Evolutionary conservation across 2,797 vertebrate species (phyloP).

Genomic region (Clamator glandarius): DNA sequence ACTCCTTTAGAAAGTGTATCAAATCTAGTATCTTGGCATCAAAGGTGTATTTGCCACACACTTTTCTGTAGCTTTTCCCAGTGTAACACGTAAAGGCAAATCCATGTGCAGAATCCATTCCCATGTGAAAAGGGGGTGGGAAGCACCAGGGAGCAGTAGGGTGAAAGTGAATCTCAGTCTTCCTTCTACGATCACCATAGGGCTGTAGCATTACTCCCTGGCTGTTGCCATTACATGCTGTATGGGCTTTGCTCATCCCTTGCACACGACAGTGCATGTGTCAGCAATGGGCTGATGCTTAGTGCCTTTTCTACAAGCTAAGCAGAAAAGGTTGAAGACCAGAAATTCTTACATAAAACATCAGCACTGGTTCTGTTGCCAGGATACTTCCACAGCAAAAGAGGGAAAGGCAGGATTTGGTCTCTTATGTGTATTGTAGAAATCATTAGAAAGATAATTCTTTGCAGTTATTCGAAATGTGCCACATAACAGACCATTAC

Average conservation of each 20-base stretch:
- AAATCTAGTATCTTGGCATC: background rate
- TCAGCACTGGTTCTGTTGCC: conserved; percentile 45
- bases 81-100: background rate
- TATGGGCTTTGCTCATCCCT: background rate
- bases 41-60: background rate
- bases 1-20: background rate
- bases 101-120: background rate
- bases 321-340: conserved; percentile 4
- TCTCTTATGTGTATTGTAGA: conserved; percentile 16
- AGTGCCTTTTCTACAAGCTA: background rate
- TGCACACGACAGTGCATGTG: background rate
- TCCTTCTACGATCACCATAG: background rate
- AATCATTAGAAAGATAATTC: conserved; percentile 21
- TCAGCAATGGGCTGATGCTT: background rate
- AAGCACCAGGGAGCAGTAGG: background rate
- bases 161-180: background rate
- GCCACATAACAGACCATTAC: background rate
- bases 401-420: conserved; percentile 24
- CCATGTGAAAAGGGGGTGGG: rapidly evolving
- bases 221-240: background rate
- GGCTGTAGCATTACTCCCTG: background rate
- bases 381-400: conserved; percentile 42
- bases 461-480: background rate
- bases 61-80: background rate
- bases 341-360: conserved; percentile 43